A percentile compares a stretch with the other conserved stretches of the same genome.
phyloP scores from a whole-genome alignment of 2,797 vertebrate species.

The Lycodopsis pacificus region DNA sequence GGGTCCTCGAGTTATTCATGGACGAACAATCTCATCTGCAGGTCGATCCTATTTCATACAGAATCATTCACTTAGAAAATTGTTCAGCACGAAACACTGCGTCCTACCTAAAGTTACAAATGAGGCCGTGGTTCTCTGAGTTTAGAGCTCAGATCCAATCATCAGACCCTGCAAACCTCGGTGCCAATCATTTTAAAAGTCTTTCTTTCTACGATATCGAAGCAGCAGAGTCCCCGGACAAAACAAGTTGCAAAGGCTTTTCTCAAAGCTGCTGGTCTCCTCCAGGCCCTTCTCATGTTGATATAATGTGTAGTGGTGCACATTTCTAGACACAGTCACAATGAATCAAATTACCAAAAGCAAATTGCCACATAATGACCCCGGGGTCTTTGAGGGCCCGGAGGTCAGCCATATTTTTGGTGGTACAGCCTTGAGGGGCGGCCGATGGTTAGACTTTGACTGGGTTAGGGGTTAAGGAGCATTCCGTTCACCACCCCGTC shows the following conservation, averaged over 20 bases:
- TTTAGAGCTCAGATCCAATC: no score
- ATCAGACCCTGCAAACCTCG: background rate
- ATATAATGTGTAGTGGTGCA: background rate
- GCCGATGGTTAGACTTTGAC: background rate
- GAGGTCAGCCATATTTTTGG: background rate
- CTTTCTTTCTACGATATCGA: background rate
- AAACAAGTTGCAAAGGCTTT: background rate
- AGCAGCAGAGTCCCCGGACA: background rate
- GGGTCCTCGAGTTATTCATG: background rate
- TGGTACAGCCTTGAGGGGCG: background rate
- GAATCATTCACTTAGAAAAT: background rate
- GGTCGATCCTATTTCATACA: background rate
- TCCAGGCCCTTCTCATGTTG: background rate
- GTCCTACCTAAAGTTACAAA: background rate
- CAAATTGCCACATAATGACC: no score
- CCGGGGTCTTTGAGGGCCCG: background rate
- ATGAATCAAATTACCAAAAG: background rate
- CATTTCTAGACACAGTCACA: background rate
- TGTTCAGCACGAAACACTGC: background rate
- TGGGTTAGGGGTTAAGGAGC: background rate
- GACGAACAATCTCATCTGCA: background rate
- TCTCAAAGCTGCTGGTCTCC: background rate
- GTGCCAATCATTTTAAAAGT: background rate
- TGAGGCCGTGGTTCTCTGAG: background rate
- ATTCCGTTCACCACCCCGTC: background rate